Base-by-base conservation (phyloP, 2,797 vertebrate genomes). In the Notamacropus eugenii region DNA sequence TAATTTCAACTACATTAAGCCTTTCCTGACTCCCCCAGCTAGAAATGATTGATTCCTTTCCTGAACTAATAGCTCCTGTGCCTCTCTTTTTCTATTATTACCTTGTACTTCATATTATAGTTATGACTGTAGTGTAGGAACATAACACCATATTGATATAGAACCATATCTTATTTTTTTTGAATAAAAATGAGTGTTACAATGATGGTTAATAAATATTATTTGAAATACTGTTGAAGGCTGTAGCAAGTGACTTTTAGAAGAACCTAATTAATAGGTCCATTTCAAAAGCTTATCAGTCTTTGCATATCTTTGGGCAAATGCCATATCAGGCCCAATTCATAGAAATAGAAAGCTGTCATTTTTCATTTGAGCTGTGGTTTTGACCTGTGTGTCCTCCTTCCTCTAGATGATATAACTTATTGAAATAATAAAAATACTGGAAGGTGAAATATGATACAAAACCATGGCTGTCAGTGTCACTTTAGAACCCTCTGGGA, bases 391-490 rank as follows among this genome's bases (percentile, higher is more conserved):
- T 92, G 87, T 92, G n/a, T 40, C 1, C 19, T 59, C n/a, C 57
- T 96, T 5, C 40, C 91, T 96, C 93, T 93, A 9, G 0, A 93
- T 97, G 87, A 91, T 96, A 95, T n/a, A 87, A 3, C 92, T 97
- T 97, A 97, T 87, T 97, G 93, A 98, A 94, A 87, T 11, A 96
- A 87, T 96, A 34, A 98, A 96, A 96, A 96, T 59, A 62, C 92
- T 94, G 92, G 90, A 97, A 98, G 82, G 90, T 96, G 95, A 97
- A 97, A 94, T 95, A 90, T 58, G 95, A 59, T 92, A 54, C 59
- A 96, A 97, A 95, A 0, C 29, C 55, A 13, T 46, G 95, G 67
- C 40, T 91, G 59, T 92, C 96, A 93, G 31, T 96, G 93, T n/a
- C 96, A 95, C 94, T 96, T 95, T 96, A 87, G 46, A 57, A 74